A percentile compares a stretch with the other conserved stretches of the same genome.
Evolutionary conservation across 2,888 invertebrate genomes (phyloP).

Genomic region (Toxonevra muliebris): DNA sequence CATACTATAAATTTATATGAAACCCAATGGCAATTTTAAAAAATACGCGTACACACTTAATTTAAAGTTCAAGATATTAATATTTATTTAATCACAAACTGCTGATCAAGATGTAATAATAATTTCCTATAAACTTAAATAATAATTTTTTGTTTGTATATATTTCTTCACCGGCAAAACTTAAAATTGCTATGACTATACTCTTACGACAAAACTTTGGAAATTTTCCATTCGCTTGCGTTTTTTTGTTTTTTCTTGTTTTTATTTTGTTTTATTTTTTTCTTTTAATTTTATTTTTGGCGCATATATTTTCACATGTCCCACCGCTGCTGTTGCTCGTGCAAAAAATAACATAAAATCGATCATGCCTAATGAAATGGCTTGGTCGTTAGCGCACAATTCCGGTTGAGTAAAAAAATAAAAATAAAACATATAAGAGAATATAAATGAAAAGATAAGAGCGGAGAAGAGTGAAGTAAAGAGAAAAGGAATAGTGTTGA

Average conservation of each 20-base stretch:
- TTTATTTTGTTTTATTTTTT: conserved; percentile 1
- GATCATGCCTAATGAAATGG: conserved; percentile 17
- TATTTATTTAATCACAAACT: too few species aligned
- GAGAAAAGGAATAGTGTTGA: neutral
- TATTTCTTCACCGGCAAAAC: neutral
- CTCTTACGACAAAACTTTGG: conserved; percentile 35
- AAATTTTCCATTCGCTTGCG: conserved; percentile 42
- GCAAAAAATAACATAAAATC: conserved; percentile 6
- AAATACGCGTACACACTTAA: too few species aligned
- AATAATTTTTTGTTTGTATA: too few species aligned
- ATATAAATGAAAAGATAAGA: neutral
- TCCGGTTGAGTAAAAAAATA: conserved; percentile 7
- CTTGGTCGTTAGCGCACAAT: conserved; percentile 6
- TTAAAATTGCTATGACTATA: neutral
- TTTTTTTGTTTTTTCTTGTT: conserved; percentile 2
- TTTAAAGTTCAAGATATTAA: too few species aligned
- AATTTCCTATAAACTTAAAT: too few species aligned
- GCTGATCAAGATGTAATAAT: too few species aligned
- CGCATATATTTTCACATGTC: conserved; percentile 20
- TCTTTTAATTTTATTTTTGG: conserved; percentile 6
- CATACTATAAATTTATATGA: too few species aligned
- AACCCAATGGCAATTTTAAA: too few species aligned
- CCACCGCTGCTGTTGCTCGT: conserved; percentile 1
- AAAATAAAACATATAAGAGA: neutral
- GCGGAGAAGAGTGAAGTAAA: neutral